Evolutionary conservation across 2,797 vertebrate genomes (phyloP).

Genomic region (Rallus crepitans): DNA sequence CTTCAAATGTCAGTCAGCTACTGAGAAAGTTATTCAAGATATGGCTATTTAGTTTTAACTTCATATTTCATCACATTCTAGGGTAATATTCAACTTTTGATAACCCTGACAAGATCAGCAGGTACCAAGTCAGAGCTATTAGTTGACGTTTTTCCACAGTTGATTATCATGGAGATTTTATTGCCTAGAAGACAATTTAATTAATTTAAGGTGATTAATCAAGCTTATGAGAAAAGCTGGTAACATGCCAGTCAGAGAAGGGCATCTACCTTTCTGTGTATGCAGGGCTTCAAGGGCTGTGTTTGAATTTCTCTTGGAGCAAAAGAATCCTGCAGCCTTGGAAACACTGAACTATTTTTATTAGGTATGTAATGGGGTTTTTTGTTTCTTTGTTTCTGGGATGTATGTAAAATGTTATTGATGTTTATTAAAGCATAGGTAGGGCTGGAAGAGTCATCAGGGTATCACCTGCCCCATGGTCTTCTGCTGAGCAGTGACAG

Average conservation of each 20-base stretch:
- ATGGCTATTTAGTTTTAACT: neutral
- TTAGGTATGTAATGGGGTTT: neutral
- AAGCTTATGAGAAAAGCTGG: neutral
- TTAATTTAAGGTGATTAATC: too few species aligned
- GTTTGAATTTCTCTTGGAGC: neutral
- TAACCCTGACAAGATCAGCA: neutral
- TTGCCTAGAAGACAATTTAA: neutral
- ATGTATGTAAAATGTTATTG: neutral
- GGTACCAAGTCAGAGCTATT: neutral
- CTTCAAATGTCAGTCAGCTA: slow-evolving; percentile 13
- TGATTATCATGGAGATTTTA: neutral
- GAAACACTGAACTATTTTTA: neutral
- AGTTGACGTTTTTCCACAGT: neutral
- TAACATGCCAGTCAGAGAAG: neutral
- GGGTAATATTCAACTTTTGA: neutral
- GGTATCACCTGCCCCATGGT: neutral
- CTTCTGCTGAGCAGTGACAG: neutral
- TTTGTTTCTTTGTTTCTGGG: neutral
- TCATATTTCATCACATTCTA: neutral
- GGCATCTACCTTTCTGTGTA: neutral
- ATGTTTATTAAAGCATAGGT: neutral
- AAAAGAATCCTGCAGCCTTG: neutral
- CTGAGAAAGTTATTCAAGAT: neutral
- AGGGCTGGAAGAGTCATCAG: neutral
- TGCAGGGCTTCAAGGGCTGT: neutral